Base-by-base conservation (phyloP, 2,113 vertebrate genomes). In the Siniperca knerii region DNA sequence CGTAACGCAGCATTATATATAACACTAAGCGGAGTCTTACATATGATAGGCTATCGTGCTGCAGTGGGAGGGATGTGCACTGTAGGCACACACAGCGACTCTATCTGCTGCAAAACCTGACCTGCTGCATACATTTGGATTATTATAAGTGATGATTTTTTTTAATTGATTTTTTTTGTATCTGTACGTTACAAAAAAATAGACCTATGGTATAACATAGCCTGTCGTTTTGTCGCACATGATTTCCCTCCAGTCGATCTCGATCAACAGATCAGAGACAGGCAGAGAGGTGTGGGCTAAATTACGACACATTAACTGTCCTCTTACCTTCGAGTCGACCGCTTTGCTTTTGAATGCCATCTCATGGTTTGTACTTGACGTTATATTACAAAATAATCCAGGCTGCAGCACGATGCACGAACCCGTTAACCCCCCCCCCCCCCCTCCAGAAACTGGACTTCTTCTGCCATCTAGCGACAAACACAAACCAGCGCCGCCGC, bases 271-370 rank as follows among this genome's bases (percentile, higher is more conserved):
- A 78, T 61, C 16, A 54, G 20, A 78, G 50, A 58, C 50, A 7
- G 67, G 2, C 29, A 11, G 44, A 25, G 9, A 46, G 25, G 13
- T 21, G 46, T 4, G 4, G 65, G 25, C 29, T 10, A 65, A 75
- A 68, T n/a, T 12, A 8, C 29, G 25, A 10, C 60, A 65, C 66
- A 5, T 61, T 10, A 2, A 42, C n/a, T 7, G 9, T 15, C 8
- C 1, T 54, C 90, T 92, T 94, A 95, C 95, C 95, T 95, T 94
- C 6, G 95, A 93, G 52, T 95, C 94, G 70, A 93, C 92, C 88
- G 88, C 81, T 84, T 91, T 94, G 67, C 90, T 89, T 88, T 93
- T 94, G 86, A 95, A 95, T 89, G 95, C 95, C 95, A 96, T 96
- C 54, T 93, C 92, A 94, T 93, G 70, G 40, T 93, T 84, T 75